Evolutionary conservation across 2,113 vertebrate species (phyloP).

Genomic region (Anolis sagrei): DNA sequence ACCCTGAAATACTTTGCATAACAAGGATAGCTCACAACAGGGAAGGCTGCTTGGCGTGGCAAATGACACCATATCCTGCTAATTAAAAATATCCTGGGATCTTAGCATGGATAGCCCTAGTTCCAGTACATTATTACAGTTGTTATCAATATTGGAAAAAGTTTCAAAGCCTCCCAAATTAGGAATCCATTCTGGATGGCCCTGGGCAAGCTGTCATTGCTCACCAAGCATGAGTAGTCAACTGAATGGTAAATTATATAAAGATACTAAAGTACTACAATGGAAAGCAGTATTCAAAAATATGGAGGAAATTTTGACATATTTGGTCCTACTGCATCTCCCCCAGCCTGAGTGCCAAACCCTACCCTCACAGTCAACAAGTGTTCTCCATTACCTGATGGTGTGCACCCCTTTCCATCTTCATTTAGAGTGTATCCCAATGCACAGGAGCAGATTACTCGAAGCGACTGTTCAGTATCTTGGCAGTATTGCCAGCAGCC

Average conservation of each 20-base stretch:
- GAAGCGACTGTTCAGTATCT: constrained; percentile 35
- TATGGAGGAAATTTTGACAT: not conserved
- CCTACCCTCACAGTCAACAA: not conserved
- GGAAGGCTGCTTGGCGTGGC: too few species aligned
- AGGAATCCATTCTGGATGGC: not conserved
- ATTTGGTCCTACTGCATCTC: not conserved
- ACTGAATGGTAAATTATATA: not conserved
- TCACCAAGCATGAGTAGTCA: too few species aligned
- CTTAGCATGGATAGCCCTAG: not conserved
- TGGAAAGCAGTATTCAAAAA: not conserved
- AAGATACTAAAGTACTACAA: not conserved
- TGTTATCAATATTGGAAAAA: not conserved
- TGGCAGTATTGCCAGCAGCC: constrained; percentile 82
- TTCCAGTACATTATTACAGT: not conserved
- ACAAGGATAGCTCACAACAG: too few species aligned
- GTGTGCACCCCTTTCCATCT: constrained; percentile 67
- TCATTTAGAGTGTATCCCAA: constrained; percentile 67
- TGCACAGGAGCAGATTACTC: constrained; percentile 71
- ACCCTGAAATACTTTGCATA: too few species aligned
- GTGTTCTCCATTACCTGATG: constrained; percentile 53
- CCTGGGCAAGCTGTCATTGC: too few species aligned
- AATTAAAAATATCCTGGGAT: too few species aligned
- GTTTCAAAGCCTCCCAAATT: not conserved
- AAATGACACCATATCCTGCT: too few species aligned
- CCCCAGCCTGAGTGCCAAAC: not conserved